phyloP scores from a whole-genome alignment of 1,140 invertebrate species.

The Thaumatotibia leucotreta region DNA sequence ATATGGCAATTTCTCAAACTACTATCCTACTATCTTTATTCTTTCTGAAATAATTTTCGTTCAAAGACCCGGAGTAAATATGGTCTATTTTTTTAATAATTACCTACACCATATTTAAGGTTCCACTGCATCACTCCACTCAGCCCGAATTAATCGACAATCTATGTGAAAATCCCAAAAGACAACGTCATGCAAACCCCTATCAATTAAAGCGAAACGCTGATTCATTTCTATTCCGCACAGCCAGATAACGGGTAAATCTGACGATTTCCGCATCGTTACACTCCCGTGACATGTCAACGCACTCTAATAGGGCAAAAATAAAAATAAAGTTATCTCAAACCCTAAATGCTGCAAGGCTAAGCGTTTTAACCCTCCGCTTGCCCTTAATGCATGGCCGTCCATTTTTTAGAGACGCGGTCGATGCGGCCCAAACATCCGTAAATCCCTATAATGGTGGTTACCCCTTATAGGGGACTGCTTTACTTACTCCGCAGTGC shows the following conservation, averaged over 20 bases:
- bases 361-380: conserved; percentile 37
- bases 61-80: too few species aligned
- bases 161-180: neutral
- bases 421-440: conserved; percentile 37
- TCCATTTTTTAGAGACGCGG: conserved; percentile 40
- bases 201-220: neutral
- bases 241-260: neutral
- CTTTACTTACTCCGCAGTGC: conserved; percentile 15
- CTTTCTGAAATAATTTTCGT: too few species aligned
- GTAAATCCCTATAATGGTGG: conserved; percentile 43
- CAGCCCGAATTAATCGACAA: too few species aligned
- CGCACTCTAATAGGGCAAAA: conserved; percentile 22
- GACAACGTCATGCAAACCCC: neutral
- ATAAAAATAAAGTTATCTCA: conserved; percentile 33
- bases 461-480: conserved; percentile 23
- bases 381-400: conserved; percentile 36
- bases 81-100: too few species aligned
- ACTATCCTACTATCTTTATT: too few species aligned
- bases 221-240: neutral
- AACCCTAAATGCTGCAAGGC: conserved; percentile 23
- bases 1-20: too few species aligned
- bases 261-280: neutral
- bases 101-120: too few species aligned
- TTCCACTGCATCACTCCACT: too few species aligned
- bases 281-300: neutral